Evolutionary conservation across 2,113 vertebrate species (phyloP).

Genomic region (Globicephala melas): DNA sequence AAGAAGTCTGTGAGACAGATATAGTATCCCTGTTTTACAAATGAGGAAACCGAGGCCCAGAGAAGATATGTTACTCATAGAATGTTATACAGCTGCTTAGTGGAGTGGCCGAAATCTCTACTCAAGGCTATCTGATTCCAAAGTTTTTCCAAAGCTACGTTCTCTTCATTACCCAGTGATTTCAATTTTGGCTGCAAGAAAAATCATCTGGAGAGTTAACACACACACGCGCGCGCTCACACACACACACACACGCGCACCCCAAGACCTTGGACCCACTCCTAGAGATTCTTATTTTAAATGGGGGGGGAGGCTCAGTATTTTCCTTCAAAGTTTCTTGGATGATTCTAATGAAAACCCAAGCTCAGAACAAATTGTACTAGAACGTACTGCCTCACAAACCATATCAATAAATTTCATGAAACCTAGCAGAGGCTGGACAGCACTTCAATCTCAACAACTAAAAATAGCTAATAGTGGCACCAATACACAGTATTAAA

Average conservation of each 20-base stretch:
- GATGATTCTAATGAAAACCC: constrained; percentile 34
- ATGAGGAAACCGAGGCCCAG: neutral
- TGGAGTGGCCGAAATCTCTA: neutral
- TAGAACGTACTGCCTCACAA: constrained; percentile 15
- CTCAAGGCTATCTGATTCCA: neutral
- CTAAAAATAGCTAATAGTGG: constrained; percentile 32
- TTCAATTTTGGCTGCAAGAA: neutral
- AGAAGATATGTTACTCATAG: neutral
- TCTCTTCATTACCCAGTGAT: constrained; percentile 9
- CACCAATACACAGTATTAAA: neutral
- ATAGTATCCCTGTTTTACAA: neutral
- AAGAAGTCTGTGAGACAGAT: neutral
- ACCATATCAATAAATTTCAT: constrained; percentile 42
- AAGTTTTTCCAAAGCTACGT: constrained; percentile 1
- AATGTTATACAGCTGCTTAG: neutral
- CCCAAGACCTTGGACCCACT: neutral
- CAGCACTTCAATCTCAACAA: neutral
- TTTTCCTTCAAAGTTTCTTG: constrained; percentile 49
- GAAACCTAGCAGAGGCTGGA: constrained; percentile 43
- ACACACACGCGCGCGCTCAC: neutral
- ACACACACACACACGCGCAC: neutral
- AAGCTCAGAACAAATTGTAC: constrained; percentile 19
- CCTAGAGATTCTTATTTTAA: constrained; percentile 26
- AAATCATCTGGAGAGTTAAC: constrained; percentile 20
- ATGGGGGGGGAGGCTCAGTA: neutral